Base-by-base conservation (phyloP, 2,113 vertebrate genomes). In the Aphyosemion australe region DNA sequence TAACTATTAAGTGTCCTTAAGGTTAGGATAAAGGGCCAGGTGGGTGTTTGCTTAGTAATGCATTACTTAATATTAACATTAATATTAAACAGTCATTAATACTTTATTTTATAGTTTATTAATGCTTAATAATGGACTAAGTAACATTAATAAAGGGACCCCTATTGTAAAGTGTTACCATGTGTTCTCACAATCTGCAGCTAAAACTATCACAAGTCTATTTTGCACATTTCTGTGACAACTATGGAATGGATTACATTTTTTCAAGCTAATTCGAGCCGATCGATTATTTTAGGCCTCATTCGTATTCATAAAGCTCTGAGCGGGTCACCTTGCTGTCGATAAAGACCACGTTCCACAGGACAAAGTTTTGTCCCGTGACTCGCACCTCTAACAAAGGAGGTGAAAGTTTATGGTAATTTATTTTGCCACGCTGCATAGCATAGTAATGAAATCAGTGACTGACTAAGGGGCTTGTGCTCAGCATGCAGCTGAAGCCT, bases 141-240 rank as follows among this genome's bases (percentile, higher is more conserved):
- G n/a, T n/a, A n/a, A n/a, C n/a, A n/a, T n/a, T n/a, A n/a, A n/a
- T n/a, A n/a, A n/a, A n/a, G n/a, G n/a, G n/a, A n/a, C n/a, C n/a
- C n/a, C n/a, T n/a, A n/a, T n/a, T n/a, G n/a, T n/a, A n/a, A n/a
- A n/a, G n/a, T n/a, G n/a, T n/a, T n/a, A n/a, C n/a, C n/a, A n/a
- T 70, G 48, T 72, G 71, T 9, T 12, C 74, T 81, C 72, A 43
- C 49, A 26, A 63, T 73, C 50, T 77, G 66, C 73, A 74, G 82
- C 71, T 81, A 73, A 45, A 62, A 32, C 56, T 52, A 51, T 72
- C 37, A 63, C 20, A 64, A 47, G 70, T 57, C 49, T 68, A 19
- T 12, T 69, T 20, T 56, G 34, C 9, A 37, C 34, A 10, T 10
- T 10, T 8, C 34, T 37, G 34, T 54, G 47, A 13, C 72, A 61